Evolutionary conservation across 2,113 vertebrate genomes (phyloP), one percentile per base, ranked within the genome.

Genomic region (Microcebus jonahi): DNA sequence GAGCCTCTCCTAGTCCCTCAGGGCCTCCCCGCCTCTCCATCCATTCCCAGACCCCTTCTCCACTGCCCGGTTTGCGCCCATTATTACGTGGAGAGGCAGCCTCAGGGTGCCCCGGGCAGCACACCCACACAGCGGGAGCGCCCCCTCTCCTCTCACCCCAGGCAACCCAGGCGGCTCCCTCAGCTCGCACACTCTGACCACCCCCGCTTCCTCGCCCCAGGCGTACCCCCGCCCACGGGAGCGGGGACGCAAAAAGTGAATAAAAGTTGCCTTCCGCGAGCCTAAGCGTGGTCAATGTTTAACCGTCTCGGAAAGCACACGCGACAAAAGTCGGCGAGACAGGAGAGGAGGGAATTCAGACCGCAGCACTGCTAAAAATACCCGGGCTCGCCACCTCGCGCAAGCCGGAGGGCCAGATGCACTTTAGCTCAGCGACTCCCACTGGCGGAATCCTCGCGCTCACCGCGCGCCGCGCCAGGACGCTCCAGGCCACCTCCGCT

Each of bases 351-450:
- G 10, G 67, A 81, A 65, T 3, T 53, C 42, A 25, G 25, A 67
- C 50, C 27, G 42, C n/a, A 3, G 83, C 6, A 13, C 42, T 17
- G 93, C 95, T 91, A 90, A 94, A 90, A 97, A 95, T 57, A 82
- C 42, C 90, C 77, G 23, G 34, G 88, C 77, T 88, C 29, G 39
- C 81, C 36, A 39, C 86, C 81, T 39, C 86, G 36, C 53, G 70
- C 95, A 7, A 23, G 57, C 81, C 73, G 1, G 2, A 14, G 42
- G 88, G 39, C 82, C 77, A 2, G 48, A 93, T 94, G 88, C 96
- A 83, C 94, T 96, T 97, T 91, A 85, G 95, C 96, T 93, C 96
- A 95, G 98, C 96, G 97, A 97, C 97, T 96, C 97, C 97, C 95
- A 86, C 97, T 96, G 97, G 97, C 77, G 55, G 63, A 76, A 73